Conservation (phyloP, 2,797 vertebrate species). For the Chrosomus eos region DNA sequence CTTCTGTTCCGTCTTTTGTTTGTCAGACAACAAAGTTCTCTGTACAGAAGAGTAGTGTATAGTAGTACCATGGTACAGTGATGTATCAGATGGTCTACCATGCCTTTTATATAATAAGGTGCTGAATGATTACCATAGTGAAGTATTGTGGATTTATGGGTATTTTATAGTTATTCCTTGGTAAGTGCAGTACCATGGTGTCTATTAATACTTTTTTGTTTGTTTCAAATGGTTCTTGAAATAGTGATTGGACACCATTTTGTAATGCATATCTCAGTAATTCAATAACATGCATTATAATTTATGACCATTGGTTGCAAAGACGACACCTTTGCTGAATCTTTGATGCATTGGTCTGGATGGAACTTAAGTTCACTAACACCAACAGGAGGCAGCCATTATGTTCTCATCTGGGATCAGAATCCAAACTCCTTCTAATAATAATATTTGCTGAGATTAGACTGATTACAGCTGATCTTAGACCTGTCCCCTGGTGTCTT, state of each 20-base stretch:
- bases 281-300: neutral
- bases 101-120: neutral
- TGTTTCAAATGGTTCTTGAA: neutral
- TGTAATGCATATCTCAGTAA: conserved; percentile 16
- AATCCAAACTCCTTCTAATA: neutral
- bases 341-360: neutral
- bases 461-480: neutral
- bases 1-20: neutral
- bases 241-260: neutral
- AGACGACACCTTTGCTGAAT: neutral
- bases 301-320: conserved; percentile 6
- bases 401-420: neutral
- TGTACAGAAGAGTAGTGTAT: neutral
- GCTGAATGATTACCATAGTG: neutral
- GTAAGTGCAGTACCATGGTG: neutral
- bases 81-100: neutral
- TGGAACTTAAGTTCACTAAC: neutral
- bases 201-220: neutral
- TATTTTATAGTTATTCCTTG: neutral
- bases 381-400: neutral
- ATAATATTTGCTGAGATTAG: neutral
- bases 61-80: neutral
- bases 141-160: neutral
- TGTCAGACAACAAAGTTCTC: neutral
- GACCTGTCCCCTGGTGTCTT: neutral